Conservation (phyloP, 1,140 invertebrate species). For the Apis florea region DNA sequence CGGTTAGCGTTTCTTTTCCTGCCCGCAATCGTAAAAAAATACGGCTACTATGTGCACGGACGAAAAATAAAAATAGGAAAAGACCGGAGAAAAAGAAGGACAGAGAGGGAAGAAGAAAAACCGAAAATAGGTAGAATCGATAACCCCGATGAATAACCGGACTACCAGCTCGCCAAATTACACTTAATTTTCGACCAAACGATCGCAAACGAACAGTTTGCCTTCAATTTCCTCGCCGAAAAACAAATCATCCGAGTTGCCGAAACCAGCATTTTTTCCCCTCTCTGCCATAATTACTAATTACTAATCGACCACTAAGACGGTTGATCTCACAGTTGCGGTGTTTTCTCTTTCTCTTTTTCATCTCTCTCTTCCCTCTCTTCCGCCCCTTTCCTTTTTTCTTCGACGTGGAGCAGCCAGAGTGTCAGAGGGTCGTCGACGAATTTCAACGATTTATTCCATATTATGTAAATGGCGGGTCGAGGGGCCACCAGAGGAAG, state of each 20-base stretch:
- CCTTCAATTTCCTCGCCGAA: constrained; percentile 34
- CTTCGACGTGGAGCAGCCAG: neutral
- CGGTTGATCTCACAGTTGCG: neutral
- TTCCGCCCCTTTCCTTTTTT: neutral
- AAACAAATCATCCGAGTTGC: constrained; percentile 61
- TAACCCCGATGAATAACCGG: constrained; percentile 69
- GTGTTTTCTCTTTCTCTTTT: neutral
- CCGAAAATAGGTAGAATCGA: constrained; percentile 55
- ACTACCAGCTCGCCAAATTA: constrained; percentile 60
- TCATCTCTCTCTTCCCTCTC: neutral
- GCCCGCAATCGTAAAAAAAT: neutral
- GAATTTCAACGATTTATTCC: constrained; percentile 66
- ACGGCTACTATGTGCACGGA: neutral
- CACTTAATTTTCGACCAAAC: constrained; percentile 67
- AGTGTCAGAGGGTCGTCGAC: constrained; percentile 29
- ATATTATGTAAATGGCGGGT: constrained; percentile 66
- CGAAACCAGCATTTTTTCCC: constrained; percentile 63
- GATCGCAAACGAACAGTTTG: constrained; percentile 54
- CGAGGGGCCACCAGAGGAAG: constrained; percentile 5
- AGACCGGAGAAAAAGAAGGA: no score
- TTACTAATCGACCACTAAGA: constrained; percentile 60
- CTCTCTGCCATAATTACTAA: constrained; percentile 62
- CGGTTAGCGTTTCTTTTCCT: constrained; percentile 1
- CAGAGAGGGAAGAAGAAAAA: neutral
- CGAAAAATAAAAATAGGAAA: constrained; percentile 12